A percentile compares a stretch with the other conserved stretches of the same genome.
Evolutionary conservation across 2,888 invertebrate species (phyloP).

Genomic region (Callinectes sapidus): DNA sequence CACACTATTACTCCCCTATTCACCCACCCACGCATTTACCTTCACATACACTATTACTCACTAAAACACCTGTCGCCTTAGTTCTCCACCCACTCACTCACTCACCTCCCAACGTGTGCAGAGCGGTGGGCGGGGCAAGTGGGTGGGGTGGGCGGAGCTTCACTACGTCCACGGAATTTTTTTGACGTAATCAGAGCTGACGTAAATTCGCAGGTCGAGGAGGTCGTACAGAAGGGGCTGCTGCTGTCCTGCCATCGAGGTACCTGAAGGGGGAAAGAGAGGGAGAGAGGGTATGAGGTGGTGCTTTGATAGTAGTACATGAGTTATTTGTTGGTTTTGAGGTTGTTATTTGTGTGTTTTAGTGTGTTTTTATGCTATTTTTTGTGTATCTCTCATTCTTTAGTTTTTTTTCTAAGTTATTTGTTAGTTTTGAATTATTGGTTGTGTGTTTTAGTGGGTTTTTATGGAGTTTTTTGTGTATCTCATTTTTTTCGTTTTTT

Average conservation of each 20-base stretch:
- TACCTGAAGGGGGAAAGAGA: background rate
- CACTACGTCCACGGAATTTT: conserved; percentile 67
- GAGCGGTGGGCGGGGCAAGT: background rate
- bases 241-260: conserved; percentile 30
- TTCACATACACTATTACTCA: background rate
- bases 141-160: background rate
- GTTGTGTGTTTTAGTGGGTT: no score
- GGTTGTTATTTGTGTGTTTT: no score
- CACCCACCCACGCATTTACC: background rate
- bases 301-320: background rate
- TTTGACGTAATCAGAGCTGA: conserved; percentile 53
- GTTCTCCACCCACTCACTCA: background rate
- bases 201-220: conserved; percentile 65
- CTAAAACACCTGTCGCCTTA: background rate
- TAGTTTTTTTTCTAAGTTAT: no score
- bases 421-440: no score
- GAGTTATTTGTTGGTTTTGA: background rate
- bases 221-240: conserved; percentile 63
- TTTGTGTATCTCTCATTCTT: no score
- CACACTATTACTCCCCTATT: background rate
- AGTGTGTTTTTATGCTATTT: no score
- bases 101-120: conserved; percentile 14
- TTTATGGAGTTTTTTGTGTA: no score
- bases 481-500: no score
- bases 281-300: background rate